Evolutionary conservation across 2,888 invertebrate species (phyloP), one percentile per base, ranked within the genome.

Genomic region (Campopleginae sp.): DNA sequence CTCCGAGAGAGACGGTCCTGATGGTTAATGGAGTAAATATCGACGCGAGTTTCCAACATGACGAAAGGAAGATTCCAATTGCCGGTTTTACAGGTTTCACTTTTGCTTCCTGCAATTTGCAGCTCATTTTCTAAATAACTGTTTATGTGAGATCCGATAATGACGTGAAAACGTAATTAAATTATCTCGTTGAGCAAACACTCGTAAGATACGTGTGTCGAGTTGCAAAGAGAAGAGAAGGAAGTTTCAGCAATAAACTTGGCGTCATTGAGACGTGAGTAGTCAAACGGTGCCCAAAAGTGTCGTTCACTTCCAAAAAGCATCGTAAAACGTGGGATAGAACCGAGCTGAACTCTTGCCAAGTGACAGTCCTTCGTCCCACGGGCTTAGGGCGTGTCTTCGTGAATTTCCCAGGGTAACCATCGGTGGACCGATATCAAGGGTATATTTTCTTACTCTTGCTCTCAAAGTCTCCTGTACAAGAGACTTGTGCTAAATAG

Each of bases 101-200:
- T 46, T 17, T 44, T n/a, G n/a, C 17, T 68, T 27, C n/a, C 27
- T 19, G 31, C 17, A 46, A 68, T 68, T 68, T 23, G 46, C 17
- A 19, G 27, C 31, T 68, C 27, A 31, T 44, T 68, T 17, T 17
- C 27, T 8, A 46, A 46, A 68, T 31, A 46, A 17, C n/a, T 27
- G 38, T 46, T 27, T 44, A 27, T 27, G 46, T 8, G 65, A 65
- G 42, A 27, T 46, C 46, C 31, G 27, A n/a, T 68, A 68, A 68
- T 46, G 46, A 46, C 17, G 44, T 3, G 33, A 23, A 71, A 38
- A 54, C 76, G 75, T 86, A 68, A 85, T 86, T 88, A 86, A 85
- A 88, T 88, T 88, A 86, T 44, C 46, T 48, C 27, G 51, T 14
- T 87, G 87, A 87, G 87, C 74, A 88, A 78, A 51, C 79, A 70